A percentile compares a stretch with the other conserved stretches of the same genome.
These are phyloP conservation scores for Eptatretus burgeri DNA, from an alignment of 2,113 vertebrate genomes.

Conservation along the genomic window DNA sequence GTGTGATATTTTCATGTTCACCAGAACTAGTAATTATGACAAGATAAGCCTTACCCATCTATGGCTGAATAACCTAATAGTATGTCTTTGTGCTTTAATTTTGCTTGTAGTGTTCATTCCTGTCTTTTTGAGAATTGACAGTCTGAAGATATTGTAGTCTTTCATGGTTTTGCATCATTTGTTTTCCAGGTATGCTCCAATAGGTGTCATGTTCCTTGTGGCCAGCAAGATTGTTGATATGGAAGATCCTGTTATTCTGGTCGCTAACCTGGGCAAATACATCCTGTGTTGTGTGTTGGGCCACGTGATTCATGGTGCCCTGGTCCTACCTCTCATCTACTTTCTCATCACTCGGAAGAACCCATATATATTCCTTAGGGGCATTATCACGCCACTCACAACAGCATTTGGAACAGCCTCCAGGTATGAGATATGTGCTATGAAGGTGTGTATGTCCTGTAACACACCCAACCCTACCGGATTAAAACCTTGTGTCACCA, in stretches of 20 bases:
- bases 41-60: no score
- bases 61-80: no score
- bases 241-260: slow-evolving; percentile 51
- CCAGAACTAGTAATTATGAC: no score
- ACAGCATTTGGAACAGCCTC: slow-evolving; percentile 90
- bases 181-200: slow-evolving; percentile 50
- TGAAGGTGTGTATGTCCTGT: no score
- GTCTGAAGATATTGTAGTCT: no score
- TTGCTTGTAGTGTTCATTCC: no score
- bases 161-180: no score
- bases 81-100: no score
- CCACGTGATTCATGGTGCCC: slow-evolving; percentile 66
- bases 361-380: slow-evolving; percentile 58
- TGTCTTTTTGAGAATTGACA: no score
- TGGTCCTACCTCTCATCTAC: slow-evolving; percentile 72
- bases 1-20: no score
- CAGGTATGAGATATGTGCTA: slow-evolving; percentile 23
- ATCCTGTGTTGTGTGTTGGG: slow-evolving; percentile 78
- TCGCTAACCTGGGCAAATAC: slow-evolving; percentile 81
- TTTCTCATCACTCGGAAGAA: slow-evolving; percentile 60
- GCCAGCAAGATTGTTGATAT: slow-evolving; percentile 97
- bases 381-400: slow-evolving; percentile 60
- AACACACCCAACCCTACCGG: no score
- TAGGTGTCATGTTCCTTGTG: slow-evolving; percentile 86
- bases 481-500: no score